phyloP scores from a whole-genome alignment of 2,888 invertebrate species.

The Halocaridina rubra region DNA sequence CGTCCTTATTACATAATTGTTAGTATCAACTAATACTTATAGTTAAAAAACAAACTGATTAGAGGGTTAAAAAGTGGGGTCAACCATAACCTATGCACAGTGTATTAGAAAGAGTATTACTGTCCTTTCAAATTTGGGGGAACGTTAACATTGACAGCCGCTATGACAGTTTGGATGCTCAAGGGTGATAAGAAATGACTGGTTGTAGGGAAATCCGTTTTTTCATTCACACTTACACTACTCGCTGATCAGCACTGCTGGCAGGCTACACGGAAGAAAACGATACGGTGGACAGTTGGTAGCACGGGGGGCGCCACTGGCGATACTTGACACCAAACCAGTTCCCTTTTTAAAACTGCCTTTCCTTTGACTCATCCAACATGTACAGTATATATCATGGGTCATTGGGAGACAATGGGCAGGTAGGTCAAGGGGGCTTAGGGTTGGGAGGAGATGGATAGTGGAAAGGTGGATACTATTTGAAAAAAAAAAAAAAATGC shows the following conservation, averaged over 20 bases:
- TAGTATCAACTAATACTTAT: background rate
- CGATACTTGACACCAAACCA: constrained; percentile 4
- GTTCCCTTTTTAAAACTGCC: background rate
- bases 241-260: background rate
- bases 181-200: constrained; percentile 7
- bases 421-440: background rate
- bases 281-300: constrained; percentile 16
- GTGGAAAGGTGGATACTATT: no score
- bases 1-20: background rate
- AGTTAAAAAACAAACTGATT: background rate
- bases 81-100: background rate
- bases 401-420: background rate
- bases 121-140: no score
- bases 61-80: background rate
- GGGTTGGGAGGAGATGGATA: background rate
- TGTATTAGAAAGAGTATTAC: background rate
- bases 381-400: background rate
- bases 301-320: constrained; percentile 7
- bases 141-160: constrained; percentile 27
- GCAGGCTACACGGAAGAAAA: constrained; percentile 1
- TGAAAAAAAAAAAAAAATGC: no score
- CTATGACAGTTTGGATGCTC: constrained; percentile 14
- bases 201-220: constrained; percentile 53
- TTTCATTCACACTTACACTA: constrained; percentile 30
- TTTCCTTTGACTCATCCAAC: background rate